These are phyloP conservation scores for Dicrostonyx torquatus DNA, from an alignment of 2,797 vertebrate species.

Conservation along the genomic window DNA sequence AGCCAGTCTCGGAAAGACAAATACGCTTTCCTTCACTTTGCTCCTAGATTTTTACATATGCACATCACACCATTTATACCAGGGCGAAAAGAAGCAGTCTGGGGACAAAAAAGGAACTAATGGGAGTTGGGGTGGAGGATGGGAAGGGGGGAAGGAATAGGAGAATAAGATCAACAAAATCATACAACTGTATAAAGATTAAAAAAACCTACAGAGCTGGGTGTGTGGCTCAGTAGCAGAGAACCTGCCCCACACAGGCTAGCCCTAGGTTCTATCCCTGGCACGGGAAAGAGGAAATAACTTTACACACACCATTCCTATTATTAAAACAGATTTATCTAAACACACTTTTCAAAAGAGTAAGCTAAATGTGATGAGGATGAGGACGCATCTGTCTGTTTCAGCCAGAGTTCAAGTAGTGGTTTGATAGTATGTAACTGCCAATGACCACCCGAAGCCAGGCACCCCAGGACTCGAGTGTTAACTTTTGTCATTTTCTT, in stretches of 20 bases:
- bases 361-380: neutral
- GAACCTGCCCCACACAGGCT: neutral
- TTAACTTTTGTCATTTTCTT: neutral
- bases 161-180: neutral
- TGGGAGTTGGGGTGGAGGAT: neutral
- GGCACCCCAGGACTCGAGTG: neutral
- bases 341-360: neutral
- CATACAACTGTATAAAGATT: neutral
- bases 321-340: neutral
- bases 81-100: neutral
- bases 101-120: neutral
- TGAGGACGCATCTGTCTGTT: neutral
- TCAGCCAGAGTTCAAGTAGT: neutral
- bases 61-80: neutral
- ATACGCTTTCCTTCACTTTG: neutral
- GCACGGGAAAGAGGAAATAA: neutral
- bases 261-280: neutral
- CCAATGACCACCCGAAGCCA: neutral
- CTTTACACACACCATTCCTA: neutral
- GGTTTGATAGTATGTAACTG: neutral
- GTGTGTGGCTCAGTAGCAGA: neutral
- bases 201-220: neutral
- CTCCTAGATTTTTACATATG: neutral
- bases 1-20: neutral
- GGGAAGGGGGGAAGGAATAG: neutral